Base-by-base conservation (phyloP, 2,888 invertebrate genomes). In the Corbicula japonica region DNA sequence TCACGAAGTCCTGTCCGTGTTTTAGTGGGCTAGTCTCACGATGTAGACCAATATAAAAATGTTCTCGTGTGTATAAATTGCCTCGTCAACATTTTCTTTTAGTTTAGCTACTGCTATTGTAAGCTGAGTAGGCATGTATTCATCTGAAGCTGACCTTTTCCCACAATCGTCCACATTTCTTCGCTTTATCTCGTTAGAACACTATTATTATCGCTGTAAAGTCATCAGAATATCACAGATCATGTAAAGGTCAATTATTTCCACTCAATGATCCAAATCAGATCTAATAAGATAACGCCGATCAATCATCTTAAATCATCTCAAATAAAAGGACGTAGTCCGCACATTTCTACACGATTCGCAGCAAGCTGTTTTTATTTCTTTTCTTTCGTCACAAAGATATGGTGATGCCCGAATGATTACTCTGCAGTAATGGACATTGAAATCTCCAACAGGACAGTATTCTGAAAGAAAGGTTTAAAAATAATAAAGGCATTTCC, bases 361-460 rank as follows among this genome's bases (percentile, higher is more conserved):
- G 44, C 76, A 76, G 66, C 76, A 76, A 41, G 63, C 48, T 23
- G 50, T 65, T 26, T 58, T 44, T 8, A 78, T 34, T 32, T 44
- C 52, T 21, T 61, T 46, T 41, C 73, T 58, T 26, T 58, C 58
- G 34, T 58, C 58, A 48, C 78, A 78, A 5, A 73, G 62, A 41
- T 66, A 60, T 21, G 78, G 73, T n/a, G 78, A 78, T 12, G 73
- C 73, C 28, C 54, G 63, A 48, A 78, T 63, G n/a, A 78, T 73
- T 12, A 69, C 62, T 2, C 63, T 48, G 52, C 78, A 78, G 32
- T 73, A 68, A 30, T 50, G 28, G 4, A 62, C 44, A 44, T 73
- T 73, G n/a, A 72, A 61, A 35, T 78, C 78, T 8, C 68, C 74
- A 28, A 54, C 28, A 0, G 66, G 71, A 60, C 76, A 76, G 5